Conservation (phyloP, 2,797 vertebrate genomes). For the Rhabdomys pumilio region DNA sequence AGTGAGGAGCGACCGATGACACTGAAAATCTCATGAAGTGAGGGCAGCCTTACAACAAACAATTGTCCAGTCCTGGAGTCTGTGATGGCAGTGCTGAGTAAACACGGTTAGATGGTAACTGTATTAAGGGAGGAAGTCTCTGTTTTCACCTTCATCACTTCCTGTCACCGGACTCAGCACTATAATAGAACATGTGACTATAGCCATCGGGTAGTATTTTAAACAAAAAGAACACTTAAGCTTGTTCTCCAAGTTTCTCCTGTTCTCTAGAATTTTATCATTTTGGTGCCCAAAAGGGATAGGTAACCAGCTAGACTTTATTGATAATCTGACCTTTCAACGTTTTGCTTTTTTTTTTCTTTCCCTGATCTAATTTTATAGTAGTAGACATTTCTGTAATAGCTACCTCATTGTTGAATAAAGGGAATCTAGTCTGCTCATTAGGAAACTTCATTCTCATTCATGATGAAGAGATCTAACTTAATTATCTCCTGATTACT, state of each 20-base stretch:
- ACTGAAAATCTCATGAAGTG: not conserved
- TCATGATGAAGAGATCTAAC: conserved; percentile 73
- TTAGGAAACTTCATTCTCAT: conserved; percentile 63
- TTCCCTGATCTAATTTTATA: conserved; percentile 61
- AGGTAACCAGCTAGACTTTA: not conserved
- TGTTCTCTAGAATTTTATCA: conserved; percentile 57
- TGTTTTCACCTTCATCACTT: conserved; percentile 1
- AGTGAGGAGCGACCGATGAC: rapidly evolving
- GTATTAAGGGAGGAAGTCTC: conserved; percentile 10
- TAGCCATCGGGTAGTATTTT: conserved; percentile 17
- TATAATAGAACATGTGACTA: conserved; percentile 13
- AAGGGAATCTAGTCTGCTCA: conserved; percentile 45
- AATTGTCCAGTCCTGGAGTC: not conserved
- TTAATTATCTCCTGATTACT: conserved; percentile 81
- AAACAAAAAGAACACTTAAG: conserved; percentile 18
- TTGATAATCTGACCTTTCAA: conserved; percentile 49
- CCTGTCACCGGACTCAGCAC: not conserved
- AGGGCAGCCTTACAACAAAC: not conserved
- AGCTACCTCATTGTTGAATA: conserved; percentile 60
- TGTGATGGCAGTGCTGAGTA: not conserved
- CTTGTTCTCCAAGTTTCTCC: not conserved
- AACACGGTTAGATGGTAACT: conserved; percentile 37
- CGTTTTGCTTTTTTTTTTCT: conserved; percentile 29
- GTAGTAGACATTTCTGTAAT: conserved; percentile 68
- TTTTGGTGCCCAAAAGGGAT: conserved; percentile 2